phyloP scores from a whole-genome alignment of 2,888 invertebrate species.

The Oeneis ivallda region DNA sequence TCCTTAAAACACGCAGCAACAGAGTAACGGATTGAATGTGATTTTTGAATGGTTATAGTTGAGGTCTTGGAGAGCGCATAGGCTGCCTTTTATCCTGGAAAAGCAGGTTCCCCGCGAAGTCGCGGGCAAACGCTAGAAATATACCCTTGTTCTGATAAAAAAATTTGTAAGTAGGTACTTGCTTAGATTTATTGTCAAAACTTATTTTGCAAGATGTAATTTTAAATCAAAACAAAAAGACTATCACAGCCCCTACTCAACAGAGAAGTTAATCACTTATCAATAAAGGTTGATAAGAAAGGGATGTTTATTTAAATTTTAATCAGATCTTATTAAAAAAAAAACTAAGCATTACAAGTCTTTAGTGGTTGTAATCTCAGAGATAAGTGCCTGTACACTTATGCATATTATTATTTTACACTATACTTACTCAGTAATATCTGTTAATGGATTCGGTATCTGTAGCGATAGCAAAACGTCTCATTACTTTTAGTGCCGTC shows the following conservation, averaged over 20 bases:
- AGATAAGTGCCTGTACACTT: slow-evolving; percentile 27
- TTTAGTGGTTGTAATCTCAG: slow-evolving; percentile 20
- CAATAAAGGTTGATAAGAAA: neutral
- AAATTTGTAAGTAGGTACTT: too few species aligned
- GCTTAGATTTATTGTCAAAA: too few species aligned
- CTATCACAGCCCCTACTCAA: neutral
- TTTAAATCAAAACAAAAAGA: neutral
- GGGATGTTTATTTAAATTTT: slow-evolving; percentile 8
- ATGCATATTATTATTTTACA: slow-evolving; percentile 25
- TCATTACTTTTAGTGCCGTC: slow-evolving; percentile 36
- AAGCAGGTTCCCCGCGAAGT: too few species aligned
- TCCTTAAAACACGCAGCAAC: too few species aligned
- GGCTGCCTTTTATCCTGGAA: too few species aligned
- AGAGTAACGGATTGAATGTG: too few species aligned
- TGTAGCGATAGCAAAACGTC: slow-evolving; percentile 33
- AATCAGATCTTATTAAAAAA: neutral
- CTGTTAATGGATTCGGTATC: slow-evolving; percentile 36
- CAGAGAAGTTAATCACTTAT: neutral
- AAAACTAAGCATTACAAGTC: slow-evolving; percentile 21
- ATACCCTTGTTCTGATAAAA: too few species aligned
- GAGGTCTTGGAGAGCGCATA: too few species aligned
- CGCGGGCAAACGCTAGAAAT: too few species aligned
- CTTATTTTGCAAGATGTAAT: neutral
- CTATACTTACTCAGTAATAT: slow-evolving; percentile 31
- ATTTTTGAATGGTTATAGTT: too few species aligned